These are phyloP conservation scores for Musca vetustissima DNA, from an alignment of 1,140 invertebrate species.

Conservation along the genomic window DNA sequence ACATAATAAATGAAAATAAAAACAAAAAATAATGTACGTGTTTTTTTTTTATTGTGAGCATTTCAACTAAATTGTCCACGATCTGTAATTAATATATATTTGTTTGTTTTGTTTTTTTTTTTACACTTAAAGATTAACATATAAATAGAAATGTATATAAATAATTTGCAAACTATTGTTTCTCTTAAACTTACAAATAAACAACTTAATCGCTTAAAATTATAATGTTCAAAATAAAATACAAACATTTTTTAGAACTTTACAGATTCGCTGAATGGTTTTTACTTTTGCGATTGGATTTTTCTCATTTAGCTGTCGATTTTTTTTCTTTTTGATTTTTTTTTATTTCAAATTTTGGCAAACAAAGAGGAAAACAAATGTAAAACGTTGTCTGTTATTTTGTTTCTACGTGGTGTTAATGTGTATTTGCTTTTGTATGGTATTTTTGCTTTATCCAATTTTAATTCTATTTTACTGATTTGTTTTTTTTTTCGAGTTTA, in stretches of 20 bases:
- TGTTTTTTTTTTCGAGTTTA: constrained; percentile 15
- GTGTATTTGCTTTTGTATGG: neutral
- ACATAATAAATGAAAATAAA: neutral
- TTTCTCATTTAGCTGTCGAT: no score
- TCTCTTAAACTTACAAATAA: constrained; percentile 6
- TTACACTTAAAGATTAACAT: constrained; percentile 13
- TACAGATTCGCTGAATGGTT: constrained; percentile 3
- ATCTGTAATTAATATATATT: constrained; percentile 8
- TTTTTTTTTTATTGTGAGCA: neutral
- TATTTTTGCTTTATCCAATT: constrained; percentile 13
- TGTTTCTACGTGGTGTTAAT: neutral
- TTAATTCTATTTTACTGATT: constrained; percentile 23
- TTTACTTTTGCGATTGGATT: constrained; percentile 18
- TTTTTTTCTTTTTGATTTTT: neutral
- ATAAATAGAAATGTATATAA: constrained; percentile 9
- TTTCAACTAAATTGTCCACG: constrained; percentile 12
- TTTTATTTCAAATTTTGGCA: constrained; percentile 4
- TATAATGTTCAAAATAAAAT: neutral
- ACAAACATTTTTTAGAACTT: neutral
- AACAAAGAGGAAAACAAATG: constrained; percentile 22
- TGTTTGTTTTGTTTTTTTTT: constrained; percentile 12
- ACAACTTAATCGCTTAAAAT: constrained; percentile 6
- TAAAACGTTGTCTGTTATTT: neutral
- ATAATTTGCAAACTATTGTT: neutral
- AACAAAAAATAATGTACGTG: neutral